Percentiles rank a stretch among this genome's conserved stretches.
Evolutionary conservation across 2,888 invertebrate genomes (phyloP).

Genomic region (Drosophila setosimentum): DNA sequence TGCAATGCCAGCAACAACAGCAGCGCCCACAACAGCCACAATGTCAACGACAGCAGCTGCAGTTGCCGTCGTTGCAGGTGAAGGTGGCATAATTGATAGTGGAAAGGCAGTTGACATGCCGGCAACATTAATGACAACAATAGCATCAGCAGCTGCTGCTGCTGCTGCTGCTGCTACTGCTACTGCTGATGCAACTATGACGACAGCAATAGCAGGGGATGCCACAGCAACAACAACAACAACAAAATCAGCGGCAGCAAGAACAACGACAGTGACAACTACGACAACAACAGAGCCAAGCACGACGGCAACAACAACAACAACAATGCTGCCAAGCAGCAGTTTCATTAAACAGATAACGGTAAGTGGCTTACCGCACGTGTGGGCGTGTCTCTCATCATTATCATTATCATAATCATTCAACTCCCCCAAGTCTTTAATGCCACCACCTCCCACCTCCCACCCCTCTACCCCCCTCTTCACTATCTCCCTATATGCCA

Average conservation of each 20-base stretch:
- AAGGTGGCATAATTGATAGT: constrained; percentile 3
- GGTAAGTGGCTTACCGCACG: constrained; percentile 79
- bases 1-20: constrained; percentile 38
- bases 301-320: constrained; percentile 47
- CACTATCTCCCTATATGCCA: not conserved
- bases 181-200: constrained; percentile 51
- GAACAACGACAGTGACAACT: constrained; percentile 17
- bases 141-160: constrained; percentile 47
- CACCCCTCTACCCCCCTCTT: not conserved
- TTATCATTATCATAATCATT: constrained; percentile 31
- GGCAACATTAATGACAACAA: constrained; percentile 40
- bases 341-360: constrained; percentile 83
- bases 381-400: constrained; percentile 52
- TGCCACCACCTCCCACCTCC: not conserved
- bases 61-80: constrained; percentile 21
- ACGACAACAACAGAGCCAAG: constrained; percentile 53
- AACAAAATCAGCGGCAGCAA: constrained; percentile 43
- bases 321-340: constrained; percentile 73
- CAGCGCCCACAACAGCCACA: constrained; percentile 35
- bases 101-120: constrained; percentile 28
- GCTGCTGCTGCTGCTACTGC: constrained; percentile 54
- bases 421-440: not conserved
- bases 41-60: constrained; percentile 35
- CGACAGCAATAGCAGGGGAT: constrained; percentile 11
- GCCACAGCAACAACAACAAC: constrained; percentile 29